Conservation (phyloP, 1,140 invertebrate genomes). For the Penaeus vannamei region DNA sequence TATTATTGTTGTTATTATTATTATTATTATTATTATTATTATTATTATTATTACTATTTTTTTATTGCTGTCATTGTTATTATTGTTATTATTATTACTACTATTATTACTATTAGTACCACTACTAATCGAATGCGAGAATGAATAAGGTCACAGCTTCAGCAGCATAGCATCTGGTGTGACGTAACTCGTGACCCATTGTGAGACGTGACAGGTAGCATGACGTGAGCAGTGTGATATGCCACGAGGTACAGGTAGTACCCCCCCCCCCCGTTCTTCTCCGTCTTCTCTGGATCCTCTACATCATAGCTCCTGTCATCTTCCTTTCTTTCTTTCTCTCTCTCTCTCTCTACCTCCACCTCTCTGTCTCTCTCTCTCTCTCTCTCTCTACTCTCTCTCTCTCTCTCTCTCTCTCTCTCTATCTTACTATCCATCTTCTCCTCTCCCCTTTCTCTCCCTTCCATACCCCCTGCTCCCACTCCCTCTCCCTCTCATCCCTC, state of each 20-base stretch:
- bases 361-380: background rate
- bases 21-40: too few relatives aligned
- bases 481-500: background rate
- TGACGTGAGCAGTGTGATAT: too few relatives aligned
- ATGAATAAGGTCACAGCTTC: too few relatives aligned
- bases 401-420: background rate
- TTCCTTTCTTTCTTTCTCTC: background rate
- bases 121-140: too few relatives aligned
- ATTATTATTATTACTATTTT: too few relatives aligned
- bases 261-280: background rate
- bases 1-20: too few relatives aligned
- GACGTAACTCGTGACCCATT: too few relatives aligned
- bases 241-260: background rate
- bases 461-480: background rate
- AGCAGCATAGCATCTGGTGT: too few relatives aligned
- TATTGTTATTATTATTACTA: too few relatives aligned
- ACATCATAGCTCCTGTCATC: background rate
- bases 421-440: background rate
- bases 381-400: background rate
- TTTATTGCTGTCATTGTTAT: too few relatives aligned
- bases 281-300: background rate
- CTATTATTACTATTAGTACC: too few relatives aligned
- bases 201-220: too few relatives aligned
- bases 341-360: background rate
- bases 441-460: background rate